Base-by-base conservation (phyloP, 2,888 invertebrate genomes). In the Euplexia lucipara region DNA sequence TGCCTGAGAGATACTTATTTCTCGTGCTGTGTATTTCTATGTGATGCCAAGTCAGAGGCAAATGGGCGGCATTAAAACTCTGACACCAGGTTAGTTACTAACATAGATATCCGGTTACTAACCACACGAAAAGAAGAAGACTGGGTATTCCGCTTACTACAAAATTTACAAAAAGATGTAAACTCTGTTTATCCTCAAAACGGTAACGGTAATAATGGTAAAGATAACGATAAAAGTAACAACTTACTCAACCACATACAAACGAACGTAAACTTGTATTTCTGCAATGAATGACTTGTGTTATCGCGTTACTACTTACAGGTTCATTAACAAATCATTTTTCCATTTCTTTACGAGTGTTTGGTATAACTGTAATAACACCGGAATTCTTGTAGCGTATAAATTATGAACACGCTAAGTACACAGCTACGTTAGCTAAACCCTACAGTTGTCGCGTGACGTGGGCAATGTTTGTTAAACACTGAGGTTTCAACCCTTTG, bases 391-490 rank as follows among this genome's bases (percentile, higher is more conserved):
- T 47, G 48, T 22, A 47, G 51, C 60, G 59, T 64, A 70, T 81
- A 54, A 72, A 66, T 63, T 64, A 63, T 65, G 51, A 56, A 53
- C 69, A 75, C 47, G 75, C 54, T 57, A 34, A 63, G 57, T 57
- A 70, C 70, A 76, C 70, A 75, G 79, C 64, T 69, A 51, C n/a
- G n/a, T n/a, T n/a, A n/a, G n/a, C n/a, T n/a, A 79, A 53, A 53
- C 70, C 78, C 77, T 53, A 74, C 69, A 71, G 56, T 62, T 58
- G 67, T 82, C 84, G 80, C 86, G 86, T 87, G 86, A 80, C 70
- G n/a, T n/a, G n/a, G n/a, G n/a, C 53, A 47, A 78, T 87, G 86
- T 88, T 88, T 88, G 76, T 57, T 83, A 88, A 88, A 86, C 81
- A 79, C 47, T 57, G 61, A 70, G 68, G 67, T 67, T 52, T 56